phyloP scores from a whole-genome alignment of 1,140 invertebrate species.

The Laodelphax striatellus region DNA sequence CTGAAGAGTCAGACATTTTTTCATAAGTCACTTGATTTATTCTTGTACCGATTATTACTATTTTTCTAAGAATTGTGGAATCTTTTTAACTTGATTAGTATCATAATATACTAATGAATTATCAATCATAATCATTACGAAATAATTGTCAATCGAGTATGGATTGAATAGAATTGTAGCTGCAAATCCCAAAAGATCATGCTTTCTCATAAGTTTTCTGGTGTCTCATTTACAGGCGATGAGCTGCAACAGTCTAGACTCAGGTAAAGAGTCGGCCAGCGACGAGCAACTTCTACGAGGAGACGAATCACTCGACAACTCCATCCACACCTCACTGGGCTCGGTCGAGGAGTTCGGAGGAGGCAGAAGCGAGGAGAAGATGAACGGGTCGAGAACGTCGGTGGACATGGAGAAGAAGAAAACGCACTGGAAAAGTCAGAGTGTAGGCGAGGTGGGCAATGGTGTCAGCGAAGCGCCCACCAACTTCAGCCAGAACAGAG shows the following conservation, averaged over 20 bases:
- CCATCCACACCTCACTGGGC: not conserved
- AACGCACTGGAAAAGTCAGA: constrained; percentile 37
- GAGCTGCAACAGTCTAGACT: constrained; percentile 17
- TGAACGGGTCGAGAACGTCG: not conserved
- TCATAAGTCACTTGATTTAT: no score
- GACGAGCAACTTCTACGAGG: constrained; percentile 9
- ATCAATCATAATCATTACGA: no score
- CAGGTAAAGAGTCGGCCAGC: constrained; percentile 15
- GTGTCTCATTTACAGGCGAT: constrained; percentile 4
- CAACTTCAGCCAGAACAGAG: constrained; percentile 39
- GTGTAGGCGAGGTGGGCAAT: constrained; percentile 29
- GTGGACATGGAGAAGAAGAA: constrained; percentile 8
- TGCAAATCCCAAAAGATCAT: no score
- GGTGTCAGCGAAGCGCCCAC: constrained; percentile 15
- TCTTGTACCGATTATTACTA: no score
- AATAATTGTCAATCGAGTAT: no score
- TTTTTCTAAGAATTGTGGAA: no score
- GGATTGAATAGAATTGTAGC: no score
- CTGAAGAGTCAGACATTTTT: no score
- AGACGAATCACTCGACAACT: not conserved
- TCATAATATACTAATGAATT: no score
- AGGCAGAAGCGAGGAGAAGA: not conserved
- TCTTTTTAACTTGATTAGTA: no score
- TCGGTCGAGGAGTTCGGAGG: not conserved
- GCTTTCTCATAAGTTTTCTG: no score